Evolutionary conservation across 2,888 invertebrate species (phyloP).

Genomic region (Merodon equestris): DNA sequence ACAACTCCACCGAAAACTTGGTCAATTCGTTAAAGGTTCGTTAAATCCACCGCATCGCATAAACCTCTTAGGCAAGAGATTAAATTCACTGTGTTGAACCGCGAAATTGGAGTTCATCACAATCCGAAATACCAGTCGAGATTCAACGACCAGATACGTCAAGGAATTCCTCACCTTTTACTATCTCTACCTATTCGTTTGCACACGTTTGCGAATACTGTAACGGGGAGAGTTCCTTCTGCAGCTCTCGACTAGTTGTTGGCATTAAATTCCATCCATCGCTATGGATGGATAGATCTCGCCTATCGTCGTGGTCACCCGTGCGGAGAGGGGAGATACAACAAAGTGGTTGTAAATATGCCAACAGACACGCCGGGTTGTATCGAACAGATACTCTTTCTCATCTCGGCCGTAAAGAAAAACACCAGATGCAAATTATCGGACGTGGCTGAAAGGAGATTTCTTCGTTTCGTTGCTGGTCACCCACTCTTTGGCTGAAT

Average conservation of each 20-base stretch:
- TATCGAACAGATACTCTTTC: conserved; percentile 46
- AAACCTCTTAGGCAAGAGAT: background rate
- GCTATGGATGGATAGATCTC: no score
- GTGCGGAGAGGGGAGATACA: background rate
- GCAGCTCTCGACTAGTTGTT: conserved; percentile 8
- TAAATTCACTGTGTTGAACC: conserved; percentile 24
- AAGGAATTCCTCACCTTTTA: conserved; percentile 35
- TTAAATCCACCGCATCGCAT: background rate
- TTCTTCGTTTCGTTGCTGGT: conserved; percentile 17
- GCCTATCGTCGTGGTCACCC: no score
- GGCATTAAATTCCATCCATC: conserved; percentile 35
- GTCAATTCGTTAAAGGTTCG: conserved; percentile 26
- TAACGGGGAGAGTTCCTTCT: conserved; percentile 15
- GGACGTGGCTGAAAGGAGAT: conserved; percentile 35
- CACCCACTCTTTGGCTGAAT: conserved; percentile 10
- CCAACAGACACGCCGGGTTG: conserved; percentile 31
- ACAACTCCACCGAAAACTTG: background rate
- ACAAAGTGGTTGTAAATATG: conserved; percentile 23
- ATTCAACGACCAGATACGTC: conserved; percentile 9
- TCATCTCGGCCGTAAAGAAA: conserved; percentile 3
- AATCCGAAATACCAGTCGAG: conserved; percentile 30
- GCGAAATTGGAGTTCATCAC: conserved; percentile 26
- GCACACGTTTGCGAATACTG: no score
- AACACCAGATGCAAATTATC: conserved; percentile 42
- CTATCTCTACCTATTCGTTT: background rate